A percentile compares a stretch with the other conserved stretches of the same genome.
Evolutionary conservation across 2,113 vertebrate species (phyloP).

Genomic region (Gobiocypris rarus): DNA sequence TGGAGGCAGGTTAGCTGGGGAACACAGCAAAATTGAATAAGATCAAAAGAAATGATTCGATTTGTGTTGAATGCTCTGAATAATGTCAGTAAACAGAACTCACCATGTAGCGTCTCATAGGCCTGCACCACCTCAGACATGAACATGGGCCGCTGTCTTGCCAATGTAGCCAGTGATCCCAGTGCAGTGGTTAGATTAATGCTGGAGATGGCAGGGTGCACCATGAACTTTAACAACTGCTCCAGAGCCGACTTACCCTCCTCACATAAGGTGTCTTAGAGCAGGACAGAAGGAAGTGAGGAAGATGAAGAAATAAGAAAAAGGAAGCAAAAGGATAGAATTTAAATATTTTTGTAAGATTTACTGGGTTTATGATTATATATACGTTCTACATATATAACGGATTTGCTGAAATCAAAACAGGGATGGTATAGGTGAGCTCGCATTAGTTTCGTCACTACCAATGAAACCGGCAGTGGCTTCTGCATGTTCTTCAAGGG

Average conservation of each 20-base stretch:
- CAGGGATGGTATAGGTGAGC: no score
- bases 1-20: conserved; percentile 88
- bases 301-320: background rate
- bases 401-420: no score
- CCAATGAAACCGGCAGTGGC: no score
- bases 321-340: background rate
- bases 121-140: conserved; percentile 96
- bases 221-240: conserved; percentile 96
- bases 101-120: conserved; percentile 91
- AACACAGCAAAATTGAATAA: background rate
- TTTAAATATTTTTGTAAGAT: background rate
- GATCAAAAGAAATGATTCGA: background rate
- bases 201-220: conserved; percentile 93
- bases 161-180: conserved; percentile 89
- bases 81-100: conserved; percentile 31
- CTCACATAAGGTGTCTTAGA: conserved; percentile 81
- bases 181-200: conserved; percentile 94
- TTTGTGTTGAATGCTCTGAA: background rate
- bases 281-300: background rate
- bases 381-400: no score
- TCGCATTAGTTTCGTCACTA: no score
- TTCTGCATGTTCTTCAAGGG: no score
- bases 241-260: conserved; percentile 88
- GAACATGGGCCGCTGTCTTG: conserved; percentile 94
- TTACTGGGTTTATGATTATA: background rate